Conservation (phyloP, 2,113 vertebrate species). For the Amia ocellicauda region DNA sequence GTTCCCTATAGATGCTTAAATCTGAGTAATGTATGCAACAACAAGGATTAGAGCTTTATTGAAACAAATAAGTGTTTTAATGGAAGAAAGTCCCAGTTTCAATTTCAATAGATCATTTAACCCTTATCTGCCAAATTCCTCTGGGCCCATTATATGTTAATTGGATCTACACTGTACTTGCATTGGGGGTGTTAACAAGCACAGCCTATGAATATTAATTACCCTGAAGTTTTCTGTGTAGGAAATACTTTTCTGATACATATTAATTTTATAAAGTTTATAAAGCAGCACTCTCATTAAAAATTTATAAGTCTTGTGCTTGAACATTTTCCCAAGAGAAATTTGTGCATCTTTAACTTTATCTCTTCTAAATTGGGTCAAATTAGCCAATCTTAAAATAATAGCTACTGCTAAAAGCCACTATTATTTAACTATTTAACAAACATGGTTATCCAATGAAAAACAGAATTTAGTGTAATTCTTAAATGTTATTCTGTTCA, state of each 20-base stretch:
- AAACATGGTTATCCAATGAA: conserved; percentile 50
- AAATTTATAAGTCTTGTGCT: conserved; percentile 65
- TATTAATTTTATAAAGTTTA: conserved; percentile 89
- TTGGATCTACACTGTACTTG: conserved; percentile 73
- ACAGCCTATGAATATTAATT: conserved; percentile 90
- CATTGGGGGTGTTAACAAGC: conserved; percentile 82
- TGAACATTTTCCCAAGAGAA: conserved; percentile 61
- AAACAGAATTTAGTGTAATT: conserved; percentile 35
- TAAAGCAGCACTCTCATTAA: conserved; percentile 73
- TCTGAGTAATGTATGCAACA: conserved; percentile 37
- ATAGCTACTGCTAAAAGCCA: conserved; percentile 41
- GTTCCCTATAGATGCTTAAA: conserved; percentile 46
- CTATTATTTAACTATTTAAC: conserved; percentile 50
- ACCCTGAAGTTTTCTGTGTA: conserved; percentile 80
- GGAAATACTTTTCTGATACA: conserved; percentile 75
- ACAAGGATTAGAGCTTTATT: conserved; percentile 51
- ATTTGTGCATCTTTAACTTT: conserved; percentile 61
- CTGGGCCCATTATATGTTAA: conserved; percentile 70
- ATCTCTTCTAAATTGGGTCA: conserved; percentile 67
- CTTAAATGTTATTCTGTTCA: too few species aligned
- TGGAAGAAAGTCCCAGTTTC: conserved; percentile 62
- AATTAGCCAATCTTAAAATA: conserved; percentile 47
- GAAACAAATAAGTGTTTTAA: conserved; percentile 71
- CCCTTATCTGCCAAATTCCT: conserved; percentile 80
- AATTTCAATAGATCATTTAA: conserved; percentile 73